Percentiles rank a stretch among this genome's conserved stretches.
Evolutionary conservation across 2,797 vertebrate genomes (phyloP).

Genomic region (Sarcoramphus papa): DNA sequence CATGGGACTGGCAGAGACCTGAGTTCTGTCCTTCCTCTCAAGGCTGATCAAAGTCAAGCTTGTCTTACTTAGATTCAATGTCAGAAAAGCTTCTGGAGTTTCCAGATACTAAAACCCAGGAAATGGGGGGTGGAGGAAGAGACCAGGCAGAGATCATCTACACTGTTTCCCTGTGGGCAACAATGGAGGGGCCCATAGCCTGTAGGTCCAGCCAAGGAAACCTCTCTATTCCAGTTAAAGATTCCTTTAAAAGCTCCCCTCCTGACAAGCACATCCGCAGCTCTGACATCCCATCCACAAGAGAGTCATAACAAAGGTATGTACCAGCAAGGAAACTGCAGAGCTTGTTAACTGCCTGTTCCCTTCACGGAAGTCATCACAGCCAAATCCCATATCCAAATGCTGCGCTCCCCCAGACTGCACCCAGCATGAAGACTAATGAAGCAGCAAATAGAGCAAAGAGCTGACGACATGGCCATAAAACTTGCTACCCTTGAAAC

Average conservation of each 20-base stretch:
- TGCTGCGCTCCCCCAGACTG: not conserved
- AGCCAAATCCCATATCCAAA: not conserved
- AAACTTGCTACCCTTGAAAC: not conserved
- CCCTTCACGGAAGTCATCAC: not conserved
- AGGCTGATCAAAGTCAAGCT: not conserved
- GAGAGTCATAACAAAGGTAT: not conserved
- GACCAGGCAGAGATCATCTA: not conserved
- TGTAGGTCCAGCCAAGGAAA: not conserved
- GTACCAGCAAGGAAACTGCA: not conserved
- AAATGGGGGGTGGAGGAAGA: not conserved
- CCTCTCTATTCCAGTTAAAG: not conserved
- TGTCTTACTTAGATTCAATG: not conserved
- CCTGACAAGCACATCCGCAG: not conserved
- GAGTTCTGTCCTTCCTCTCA: not conserved
- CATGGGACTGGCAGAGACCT: not conserved
- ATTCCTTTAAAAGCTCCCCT: not conserved
- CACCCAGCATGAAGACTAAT: not conserved
- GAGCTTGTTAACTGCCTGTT: not conserved
- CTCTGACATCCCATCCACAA: not conserved
- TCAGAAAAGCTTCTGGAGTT: not conserved
- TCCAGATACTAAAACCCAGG: not conserved
- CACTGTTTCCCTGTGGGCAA: not conserved
- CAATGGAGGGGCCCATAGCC: accelerated
- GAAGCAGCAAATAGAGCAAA: constrained; percentile 16
- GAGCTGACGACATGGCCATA: not conserved